A percentile compares a stretch with the other conserved stretches of the same genome.
phyloP scores from a whole-genome alignment of 2,888 invertebrate species.

The Caenorhabditis becei region DNA sequence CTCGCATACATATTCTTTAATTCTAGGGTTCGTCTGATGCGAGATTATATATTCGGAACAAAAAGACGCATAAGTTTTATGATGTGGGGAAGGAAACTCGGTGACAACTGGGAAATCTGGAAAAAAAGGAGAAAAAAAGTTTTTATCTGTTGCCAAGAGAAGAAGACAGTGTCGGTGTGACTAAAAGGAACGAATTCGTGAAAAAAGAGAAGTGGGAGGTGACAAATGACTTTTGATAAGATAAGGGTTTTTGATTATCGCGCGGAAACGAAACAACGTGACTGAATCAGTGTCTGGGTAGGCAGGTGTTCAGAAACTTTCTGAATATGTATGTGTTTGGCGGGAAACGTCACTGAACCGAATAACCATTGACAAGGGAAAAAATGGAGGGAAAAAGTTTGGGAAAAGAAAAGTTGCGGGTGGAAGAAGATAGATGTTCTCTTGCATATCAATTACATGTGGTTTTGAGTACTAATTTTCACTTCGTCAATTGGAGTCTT shows the following conservation, averaged over 20 bases:
- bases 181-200: slow-evolving; percentile 23
- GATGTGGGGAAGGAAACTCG: no score
- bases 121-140: not conserved
- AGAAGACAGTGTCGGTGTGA: not conserved
- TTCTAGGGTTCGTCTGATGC: not conserved
- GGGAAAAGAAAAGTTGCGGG: not conserved
- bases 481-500: not conserved
- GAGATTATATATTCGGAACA: not conserved
- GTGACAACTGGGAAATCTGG: not conserved
- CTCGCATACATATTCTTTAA: not conserved
- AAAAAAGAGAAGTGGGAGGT: slow-evolving; percentile 9
- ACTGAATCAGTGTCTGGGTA: not conserved
- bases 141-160: no score
- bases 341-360: not conserved
- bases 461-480: slow-evolving; percentile 17
- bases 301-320: slow-evolving; percentile 10
- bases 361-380: not conserved
- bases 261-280: slow-evolving; percentile 25
- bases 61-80: no score
- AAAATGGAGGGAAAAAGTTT: not conserved
- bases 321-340: not conserved
- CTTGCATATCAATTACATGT: slow-evolving; percentile 25
- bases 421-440: slow-evolving; percentile 7
- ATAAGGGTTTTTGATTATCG: slow-evolving; percentile 27
- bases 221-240: slow-evolving; percentile 30